Evolutionary conservation across 2,113 vertebrate species (phyloP).

Genomic region (Muntiacus reevesi): DNA sequence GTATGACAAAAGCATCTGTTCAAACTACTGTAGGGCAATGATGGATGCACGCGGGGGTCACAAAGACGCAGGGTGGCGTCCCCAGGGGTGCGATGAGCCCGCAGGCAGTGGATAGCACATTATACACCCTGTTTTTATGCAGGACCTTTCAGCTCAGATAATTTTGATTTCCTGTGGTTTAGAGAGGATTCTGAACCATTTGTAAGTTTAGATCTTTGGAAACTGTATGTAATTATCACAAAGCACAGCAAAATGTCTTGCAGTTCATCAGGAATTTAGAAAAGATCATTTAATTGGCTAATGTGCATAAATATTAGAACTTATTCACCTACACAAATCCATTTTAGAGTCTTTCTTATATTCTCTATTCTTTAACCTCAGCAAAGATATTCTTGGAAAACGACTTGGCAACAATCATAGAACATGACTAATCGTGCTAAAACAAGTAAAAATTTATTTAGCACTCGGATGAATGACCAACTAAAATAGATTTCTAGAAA

Average conservation of each 20-base stretch:
- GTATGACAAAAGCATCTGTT: background rate
- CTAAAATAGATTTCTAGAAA: slow-evolving; percentile 30
- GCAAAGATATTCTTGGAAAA: slow-evolving; percentile 49
- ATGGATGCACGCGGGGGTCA: background rate
- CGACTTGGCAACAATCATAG: background rate
- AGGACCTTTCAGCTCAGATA: background rate
- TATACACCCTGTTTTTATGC: background rate
- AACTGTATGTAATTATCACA: background rate
- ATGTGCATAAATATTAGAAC: background rate
- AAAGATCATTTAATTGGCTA: background rate
- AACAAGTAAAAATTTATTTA: background rate
- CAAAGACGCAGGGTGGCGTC: background rate
- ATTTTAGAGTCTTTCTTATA: background rate
- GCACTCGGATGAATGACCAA: background rate
- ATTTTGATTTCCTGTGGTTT: background rate
- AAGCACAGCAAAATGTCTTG: background rate
- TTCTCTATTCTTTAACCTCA: background rate
- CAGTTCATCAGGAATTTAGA: background rate
- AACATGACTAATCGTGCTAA: slow-evolving; percentile 4
- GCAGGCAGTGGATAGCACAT: background rate
- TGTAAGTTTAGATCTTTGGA: background rate
- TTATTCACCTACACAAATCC: background rate
- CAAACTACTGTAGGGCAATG: background rate
- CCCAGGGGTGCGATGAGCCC: background rate
- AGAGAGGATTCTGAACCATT: background rate